phyloP scores from a whole-genome alignment of 2,113 vertebrate species.

The Delphinapterus leucas region DNA sequence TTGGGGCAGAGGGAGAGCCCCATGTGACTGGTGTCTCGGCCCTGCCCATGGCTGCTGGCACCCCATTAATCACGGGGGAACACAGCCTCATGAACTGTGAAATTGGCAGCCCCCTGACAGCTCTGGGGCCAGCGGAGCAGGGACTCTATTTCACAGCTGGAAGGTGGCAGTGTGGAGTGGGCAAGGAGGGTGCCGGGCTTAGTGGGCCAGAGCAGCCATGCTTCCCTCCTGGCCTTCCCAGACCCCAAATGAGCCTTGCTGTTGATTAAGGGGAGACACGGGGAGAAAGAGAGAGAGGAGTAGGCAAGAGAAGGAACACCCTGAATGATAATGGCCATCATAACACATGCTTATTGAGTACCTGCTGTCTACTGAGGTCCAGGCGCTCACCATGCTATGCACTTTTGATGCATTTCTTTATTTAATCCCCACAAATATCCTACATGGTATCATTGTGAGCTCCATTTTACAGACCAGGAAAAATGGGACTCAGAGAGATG shows the following conservation, averaged over 20 bases:
- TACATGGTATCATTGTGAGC: not conserved
- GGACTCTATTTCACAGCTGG: slow-evolving; percentile 67
- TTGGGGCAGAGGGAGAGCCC: not conserved
- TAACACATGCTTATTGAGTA: too few species aligned
- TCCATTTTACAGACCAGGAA: not conserved
- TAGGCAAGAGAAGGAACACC: not conserved
- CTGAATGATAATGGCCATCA: not conserved
- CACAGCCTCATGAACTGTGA: slow-evolving; percentile 60
- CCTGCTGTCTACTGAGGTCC: fast-evolving
- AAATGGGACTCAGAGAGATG: not conserved
- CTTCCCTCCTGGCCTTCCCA: too few species aligned
- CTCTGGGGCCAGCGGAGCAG: slow-evolving; percentile 23
- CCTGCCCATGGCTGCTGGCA: slow-evolving; percentile 33
- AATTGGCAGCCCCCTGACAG: slow-evolving; percentile 69
- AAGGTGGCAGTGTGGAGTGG: not conserved
- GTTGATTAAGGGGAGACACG: slow-evolving; percentile 13
- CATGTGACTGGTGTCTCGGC: not conserved
- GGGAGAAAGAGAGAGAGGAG: too few species aligned
- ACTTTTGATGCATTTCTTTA: not conserved
- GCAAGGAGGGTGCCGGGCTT: fast-evolving
- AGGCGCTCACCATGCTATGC: too few species aligned
- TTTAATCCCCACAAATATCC: not conserved
- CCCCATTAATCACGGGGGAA: slow-evolving; percentile 63
- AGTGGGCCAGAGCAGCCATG: not conserved
- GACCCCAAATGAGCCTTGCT: not conserved